phyloP scores from a whole-genome alignment of 2,113 vertebrate genomes.

The Vulpes lagopus region DNA sequence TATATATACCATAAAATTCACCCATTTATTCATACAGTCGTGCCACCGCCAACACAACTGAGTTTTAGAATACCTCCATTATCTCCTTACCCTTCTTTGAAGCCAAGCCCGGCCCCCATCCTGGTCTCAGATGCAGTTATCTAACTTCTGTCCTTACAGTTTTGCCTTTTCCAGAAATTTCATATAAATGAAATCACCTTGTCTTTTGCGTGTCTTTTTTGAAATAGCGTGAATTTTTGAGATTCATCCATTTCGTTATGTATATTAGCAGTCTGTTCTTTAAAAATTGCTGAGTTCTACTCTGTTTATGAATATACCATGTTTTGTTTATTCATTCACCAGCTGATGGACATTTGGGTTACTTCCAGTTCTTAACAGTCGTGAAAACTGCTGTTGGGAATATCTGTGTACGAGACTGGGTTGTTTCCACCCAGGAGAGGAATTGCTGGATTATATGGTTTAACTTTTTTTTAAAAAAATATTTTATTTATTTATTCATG shows the following conservation, averaged over 20 bases:
- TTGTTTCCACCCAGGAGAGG: neutral
- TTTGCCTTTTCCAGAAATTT: constrained; percentile 27
- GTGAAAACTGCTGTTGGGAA: neutral
- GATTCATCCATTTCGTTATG: neutral
- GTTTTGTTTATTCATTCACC: neutral
- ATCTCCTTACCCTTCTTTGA: neutral
- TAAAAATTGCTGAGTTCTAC: neutral
- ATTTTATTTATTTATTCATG: too few relatives aligned
- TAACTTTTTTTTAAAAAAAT: neutral
- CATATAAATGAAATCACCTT: neutral
- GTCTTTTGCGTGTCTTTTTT: neutral
- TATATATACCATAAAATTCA: neutral
- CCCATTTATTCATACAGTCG: neutral
- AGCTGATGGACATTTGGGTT: neutral
- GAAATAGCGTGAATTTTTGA: neutral
- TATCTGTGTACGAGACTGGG: neutral
- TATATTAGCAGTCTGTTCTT: neutral
- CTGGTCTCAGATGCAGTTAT: neutral
- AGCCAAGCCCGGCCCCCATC: neutral
- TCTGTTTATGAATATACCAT: neutral
- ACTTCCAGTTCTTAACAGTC: neutral
- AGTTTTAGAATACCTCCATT: neutral
- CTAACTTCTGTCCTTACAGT: neutral
- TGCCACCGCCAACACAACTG: neutral
- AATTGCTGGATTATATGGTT: neutral